Percentiles rank a stretch among this genome's conserved stretches.
phyloP scores from a whole-genome alignment of 2,113 vertebrate genomes.

The Bubo scandiacus region DNA sequence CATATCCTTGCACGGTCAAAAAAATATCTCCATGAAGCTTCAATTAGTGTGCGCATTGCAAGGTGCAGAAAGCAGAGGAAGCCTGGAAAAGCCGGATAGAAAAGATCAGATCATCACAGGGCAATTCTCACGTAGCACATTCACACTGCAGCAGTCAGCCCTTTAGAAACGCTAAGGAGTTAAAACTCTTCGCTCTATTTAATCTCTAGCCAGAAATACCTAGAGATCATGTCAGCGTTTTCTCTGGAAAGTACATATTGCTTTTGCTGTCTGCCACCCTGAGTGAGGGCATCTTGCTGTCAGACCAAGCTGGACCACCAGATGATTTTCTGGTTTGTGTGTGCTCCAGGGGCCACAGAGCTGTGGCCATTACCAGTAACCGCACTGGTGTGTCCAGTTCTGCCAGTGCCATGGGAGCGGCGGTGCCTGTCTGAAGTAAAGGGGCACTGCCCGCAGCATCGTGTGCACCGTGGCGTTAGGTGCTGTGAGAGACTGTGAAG shows the following conservation, averaged over 20 bases:
- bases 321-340: neutral
- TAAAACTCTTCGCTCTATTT: neutral
- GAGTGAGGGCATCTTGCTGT: neutral
- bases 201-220: neutral
- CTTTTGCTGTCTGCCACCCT: neutral
- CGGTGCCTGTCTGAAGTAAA: neutral
- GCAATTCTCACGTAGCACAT: neutral
- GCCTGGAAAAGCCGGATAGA: neutral
- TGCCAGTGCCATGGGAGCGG: accelerated
- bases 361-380: neutral
- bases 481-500: neutral
- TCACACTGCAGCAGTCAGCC: neutral
- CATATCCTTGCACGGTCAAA: neutral
- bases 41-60: accelerated
- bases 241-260: neutral
- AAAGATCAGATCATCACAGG: neutral
- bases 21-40: neutral
- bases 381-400: neutral
- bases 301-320: neutral
- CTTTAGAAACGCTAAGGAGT: neutral
- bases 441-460: neutral
- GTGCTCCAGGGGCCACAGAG: neutral
- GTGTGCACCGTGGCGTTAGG: accelerated
- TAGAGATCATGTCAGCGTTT: neutral
- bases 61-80: neutral